Percentiles rank a stretch among this genome's conserved stretches.
phyloP scores from a whole-genome alignment of 1,140 invertebrate genomes.

The Drosophila santomea region DNA sequence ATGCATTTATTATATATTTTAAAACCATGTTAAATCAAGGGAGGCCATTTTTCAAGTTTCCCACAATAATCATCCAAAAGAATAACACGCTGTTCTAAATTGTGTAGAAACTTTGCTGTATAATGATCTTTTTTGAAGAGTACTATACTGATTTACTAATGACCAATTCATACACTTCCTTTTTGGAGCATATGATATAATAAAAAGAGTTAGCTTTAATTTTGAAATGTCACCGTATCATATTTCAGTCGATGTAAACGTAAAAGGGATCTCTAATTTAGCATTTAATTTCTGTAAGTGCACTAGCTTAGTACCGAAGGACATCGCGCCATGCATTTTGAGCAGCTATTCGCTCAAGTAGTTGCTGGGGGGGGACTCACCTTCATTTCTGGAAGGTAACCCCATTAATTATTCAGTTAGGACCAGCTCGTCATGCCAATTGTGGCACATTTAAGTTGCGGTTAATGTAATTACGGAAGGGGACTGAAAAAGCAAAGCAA shows the following conservation, averaged over 20 bases:
- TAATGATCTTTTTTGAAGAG: no score
- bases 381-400: slow-evolving; percentile 20
- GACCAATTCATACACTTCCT: no score
- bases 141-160: no score
- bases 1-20: no score
- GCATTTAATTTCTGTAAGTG: slow-evolving; percentile 2
- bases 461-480: slow-evolving; percentile 66
- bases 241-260: no score
- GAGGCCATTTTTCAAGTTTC: no score
- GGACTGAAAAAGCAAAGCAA: slow-evolving; percentile 46
- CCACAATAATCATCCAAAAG: no score
- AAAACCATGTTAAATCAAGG: no score
- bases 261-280: no score
- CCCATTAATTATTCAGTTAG: slow-evolving; percentile 76
- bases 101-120: background rate
- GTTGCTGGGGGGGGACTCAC: slow-evolving; percentile 34
- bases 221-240: no score
- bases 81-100: background rate
- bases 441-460: slow-evolving; percentile 67
- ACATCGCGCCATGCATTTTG: slow-evolving; percentile 62
- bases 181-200: no score
- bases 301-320: slow-evolving; percentile 21
- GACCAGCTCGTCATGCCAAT: slow-evolving; percentile 57
- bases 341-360: slow-evolving; percentile 65
- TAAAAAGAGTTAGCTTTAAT: no score